Evolutionary conservation across 37 sponge, comb jelly and placozoan species (phyloP), one percentile per base, ranked within the genome.

Genomic region (Spongilla lacustris): DNA sequence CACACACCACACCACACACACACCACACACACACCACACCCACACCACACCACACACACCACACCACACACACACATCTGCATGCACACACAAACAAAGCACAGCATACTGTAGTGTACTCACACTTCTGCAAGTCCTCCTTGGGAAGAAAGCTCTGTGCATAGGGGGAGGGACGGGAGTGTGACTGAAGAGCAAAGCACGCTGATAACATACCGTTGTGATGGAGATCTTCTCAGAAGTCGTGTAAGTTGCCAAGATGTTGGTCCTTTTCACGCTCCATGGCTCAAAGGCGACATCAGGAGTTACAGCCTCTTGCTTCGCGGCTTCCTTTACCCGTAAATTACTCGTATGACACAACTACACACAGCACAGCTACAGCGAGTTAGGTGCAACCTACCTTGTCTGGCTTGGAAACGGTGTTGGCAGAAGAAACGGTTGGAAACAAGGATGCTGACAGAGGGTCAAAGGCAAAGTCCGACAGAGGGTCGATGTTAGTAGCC

Each of bases 171-270:
- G 46, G 79, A 17, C 2, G 79, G 2, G 17, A 68, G 13, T 17
- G 73, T 30, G 5, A 4, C 6, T 19, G 28, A 8, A n/a, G 49
- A 6, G 29, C 32, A 30, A 24, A 48, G 4, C 25, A 25, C 2
- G 2, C 22, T 79, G 26, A 38, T 79, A 32, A 31, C 37, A 79
- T 69, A 95, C 94, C 0, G 98, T 97, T 5, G 96, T 95, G 77
- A 97, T 97, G 48, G 98, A 93, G 25, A 97, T 88, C 46, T 85
- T 81, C 37, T 97, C 95, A 4, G 91, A 91, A 11, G 98, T 97
- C 29, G 98, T 97, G 83, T 97, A 97, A 17, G 89, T 93, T 48
- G 84, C 75, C 23, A 97, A 88, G 24, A 97, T 97, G 48, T 73
- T 74, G 21, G 96, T 95, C 69, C 92, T 81, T 89, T 95, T 95